phyloP scores from a whole-genome alignment of 2,113 vertebrate genomes.

The Oreocharis arfaki region DNA sequence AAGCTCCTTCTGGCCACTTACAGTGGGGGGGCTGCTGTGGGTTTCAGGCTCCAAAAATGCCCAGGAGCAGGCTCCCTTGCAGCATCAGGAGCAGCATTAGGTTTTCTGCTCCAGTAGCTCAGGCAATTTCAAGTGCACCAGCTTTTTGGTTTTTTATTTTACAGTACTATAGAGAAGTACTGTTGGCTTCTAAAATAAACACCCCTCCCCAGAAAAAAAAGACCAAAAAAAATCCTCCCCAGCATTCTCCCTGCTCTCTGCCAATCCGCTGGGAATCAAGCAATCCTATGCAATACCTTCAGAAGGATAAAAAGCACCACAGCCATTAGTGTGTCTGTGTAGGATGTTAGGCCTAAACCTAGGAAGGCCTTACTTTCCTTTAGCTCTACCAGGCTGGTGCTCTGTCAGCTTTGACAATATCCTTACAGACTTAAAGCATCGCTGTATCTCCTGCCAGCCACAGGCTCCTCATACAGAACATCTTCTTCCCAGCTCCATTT shows the following conservation, averaged over 20 bases:
- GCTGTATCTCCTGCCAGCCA: background rate
- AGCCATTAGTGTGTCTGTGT: background rate
- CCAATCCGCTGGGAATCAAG: background rate
- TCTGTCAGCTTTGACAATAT: background rate
- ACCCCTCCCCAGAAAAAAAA: background rate
- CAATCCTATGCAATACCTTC: background rate
- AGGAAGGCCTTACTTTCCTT: background rate
- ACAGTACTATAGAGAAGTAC: background rate
- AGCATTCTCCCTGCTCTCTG: background rate
- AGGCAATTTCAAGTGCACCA: background rate
- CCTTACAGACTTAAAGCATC: background rate
- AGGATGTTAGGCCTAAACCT: background rate
- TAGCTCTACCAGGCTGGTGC: background rate
- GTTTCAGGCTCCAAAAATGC: background rate
- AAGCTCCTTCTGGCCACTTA: background rate
- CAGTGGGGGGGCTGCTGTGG: background rate
- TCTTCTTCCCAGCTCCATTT: background rate
- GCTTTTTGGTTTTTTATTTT: background rate
- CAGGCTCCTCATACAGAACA: background rate
- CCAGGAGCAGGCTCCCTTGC: background rate
- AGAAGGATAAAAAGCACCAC: background rate
- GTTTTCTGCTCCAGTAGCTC: background rate
- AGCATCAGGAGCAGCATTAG: background rate
- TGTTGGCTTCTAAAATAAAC: background rate
- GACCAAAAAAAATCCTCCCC: rapidly evolving